These are phyloP conservation scores for Drosophila mojavensis DNA, from an alignment of 1,140 invertebrate genomes.

Conservation along the genomic window DNA sequence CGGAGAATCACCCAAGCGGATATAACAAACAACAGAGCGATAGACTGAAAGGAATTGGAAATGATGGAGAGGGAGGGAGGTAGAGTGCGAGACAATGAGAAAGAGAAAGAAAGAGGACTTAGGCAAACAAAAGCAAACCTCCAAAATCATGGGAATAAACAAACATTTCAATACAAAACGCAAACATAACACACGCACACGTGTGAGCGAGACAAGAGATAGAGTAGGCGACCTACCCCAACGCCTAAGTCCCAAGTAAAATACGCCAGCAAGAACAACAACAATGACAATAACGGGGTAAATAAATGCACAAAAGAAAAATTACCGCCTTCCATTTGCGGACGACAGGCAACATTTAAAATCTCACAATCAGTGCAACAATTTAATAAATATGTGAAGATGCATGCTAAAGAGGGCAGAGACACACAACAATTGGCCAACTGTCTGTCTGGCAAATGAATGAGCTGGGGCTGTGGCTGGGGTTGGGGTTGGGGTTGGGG, in stretches of 20 bases:
- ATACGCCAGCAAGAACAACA: constrained; percentile 1
- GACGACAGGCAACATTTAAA: constrained; percentile 33
- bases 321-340: constrained; percentile 46
- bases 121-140: constrained; percentile 28
- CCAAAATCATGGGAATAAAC: constrained; percentile 35
- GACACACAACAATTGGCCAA: constrained; percentile 47
- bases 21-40: neutral
- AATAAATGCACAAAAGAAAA: constrained; percentile 68
- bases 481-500: no score
- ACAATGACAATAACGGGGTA: constrained; percentile 29
- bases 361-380: constrained; percentile 52
- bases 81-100: no score
- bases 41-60: neutral
- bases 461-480: constrained; percentile 5
- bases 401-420: constrained; percentile 1
- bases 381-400: constrained; percentile 52
- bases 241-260: neutral
- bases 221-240: constrained; percentile 44
- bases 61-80: no score
- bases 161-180: constrained; percentile 31
- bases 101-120: neutral
- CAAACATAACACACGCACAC: constrained; percentile 15
- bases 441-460: constrained; percentile 26
- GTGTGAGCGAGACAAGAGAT: constrained; percentile 5
- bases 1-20: constrained; percentile 1